phyloP scores from a whole-genome alignment of 2,888 invertebrate genomes.

The Cotesia congregata region DNA sequence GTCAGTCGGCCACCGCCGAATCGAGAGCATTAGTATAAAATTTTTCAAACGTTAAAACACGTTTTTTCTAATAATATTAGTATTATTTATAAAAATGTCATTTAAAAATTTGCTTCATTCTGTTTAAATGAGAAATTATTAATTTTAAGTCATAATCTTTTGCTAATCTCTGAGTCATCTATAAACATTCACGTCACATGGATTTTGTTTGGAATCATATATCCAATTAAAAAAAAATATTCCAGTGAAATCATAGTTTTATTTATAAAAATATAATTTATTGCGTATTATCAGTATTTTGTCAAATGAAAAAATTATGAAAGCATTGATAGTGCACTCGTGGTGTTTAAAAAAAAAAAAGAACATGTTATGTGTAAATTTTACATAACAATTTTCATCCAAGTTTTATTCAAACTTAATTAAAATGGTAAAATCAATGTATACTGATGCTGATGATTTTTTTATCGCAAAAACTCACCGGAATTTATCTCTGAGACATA shows the following conservation, averaged over 20 bases:
- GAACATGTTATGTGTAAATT: neutral
- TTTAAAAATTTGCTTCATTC: neutral
- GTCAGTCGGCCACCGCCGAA: conserved; percentile 58
- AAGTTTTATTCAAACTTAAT: neutral
- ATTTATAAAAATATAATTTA: neutral
- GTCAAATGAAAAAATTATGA: neutral
- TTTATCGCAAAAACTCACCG: conserved; percentile 52
- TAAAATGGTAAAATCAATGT: conserved; percentile 32
- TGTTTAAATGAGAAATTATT: no score
- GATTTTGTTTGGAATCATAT: no score
- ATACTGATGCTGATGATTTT: conserved; percentile 44
- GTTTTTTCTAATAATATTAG: neutral
- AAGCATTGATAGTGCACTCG: neutral
- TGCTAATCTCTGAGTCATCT: no score
- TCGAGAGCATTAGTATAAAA: conserved; percentile 48
- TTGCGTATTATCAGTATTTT: neutral
- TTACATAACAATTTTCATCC: neutral
- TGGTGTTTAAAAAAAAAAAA: neutral
- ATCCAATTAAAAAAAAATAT: neutral
- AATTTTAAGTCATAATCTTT: no score
- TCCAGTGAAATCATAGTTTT: neutral
- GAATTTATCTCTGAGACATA: conserved; percentile 63
- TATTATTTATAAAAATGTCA: neutral
- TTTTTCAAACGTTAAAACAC: neutral
- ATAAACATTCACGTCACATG: no score